These are phyloP conservation scores for Mobula birostris DNA, from an alignment of 2,113 vertebrate species.

Conservation along the genomic window DNA sequence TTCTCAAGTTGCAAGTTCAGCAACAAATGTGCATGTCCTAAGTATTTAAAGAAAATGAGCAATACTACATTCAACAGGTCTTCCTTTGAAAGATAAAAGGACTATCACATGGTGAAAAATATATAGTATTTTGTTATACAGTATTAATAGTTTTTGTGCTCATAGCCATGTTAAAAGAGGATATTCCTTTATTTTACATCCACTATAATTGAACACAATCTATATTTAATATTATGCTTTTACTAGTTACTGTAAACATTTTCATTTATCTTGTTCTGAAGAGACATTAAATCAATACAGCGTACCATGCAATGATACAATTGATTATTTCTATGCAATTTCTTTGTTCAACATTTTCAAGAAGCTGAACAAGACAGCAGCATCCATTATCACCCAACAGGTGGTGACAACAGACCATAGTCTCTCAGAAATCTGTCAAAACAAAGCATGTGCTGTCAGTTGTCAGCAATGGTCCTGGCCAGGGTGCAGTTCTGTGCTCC, in stretches of 20 bases:
- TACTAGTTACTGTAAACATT: not conserved
- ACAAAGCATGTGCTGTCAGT: no score
- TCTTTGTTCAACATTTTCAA: not conserved
- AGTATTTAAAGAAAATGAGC: not conserved
- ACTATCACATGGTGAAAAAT: not conserved
- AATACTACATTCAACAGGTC: not conserved
- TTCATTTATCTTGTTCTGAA: not conserved
- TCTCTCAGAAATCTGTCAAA: no score
- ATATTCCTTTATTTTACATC: not conserved
- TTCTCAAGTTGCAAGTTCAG: not conserved
- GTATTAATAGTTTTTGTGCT: not conserved
- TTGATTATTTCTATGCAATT: not conserved
- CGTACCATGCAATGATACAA: not conserved
- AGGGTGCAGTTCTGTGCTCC: no score
- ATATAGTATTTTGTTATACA: not conserved
- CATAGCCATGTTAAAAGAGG: not conserved
- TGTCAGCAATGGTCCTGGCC: no score
- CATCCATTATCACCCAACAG: no score
- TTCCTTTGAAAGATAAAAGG: not conserved
- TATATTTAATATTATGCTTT: not conserved
- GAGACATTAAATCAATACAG: not conserved
- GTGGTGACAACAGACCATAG: no score
- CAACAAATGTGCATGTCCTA: not conserved
- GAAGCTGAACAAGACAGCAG: not conserved
- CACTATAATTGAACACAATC: not conserved